Base-by-base conservation (phyloP, 2,888 invertebrate species). In the Phlogophora meticulosa region DNA sequence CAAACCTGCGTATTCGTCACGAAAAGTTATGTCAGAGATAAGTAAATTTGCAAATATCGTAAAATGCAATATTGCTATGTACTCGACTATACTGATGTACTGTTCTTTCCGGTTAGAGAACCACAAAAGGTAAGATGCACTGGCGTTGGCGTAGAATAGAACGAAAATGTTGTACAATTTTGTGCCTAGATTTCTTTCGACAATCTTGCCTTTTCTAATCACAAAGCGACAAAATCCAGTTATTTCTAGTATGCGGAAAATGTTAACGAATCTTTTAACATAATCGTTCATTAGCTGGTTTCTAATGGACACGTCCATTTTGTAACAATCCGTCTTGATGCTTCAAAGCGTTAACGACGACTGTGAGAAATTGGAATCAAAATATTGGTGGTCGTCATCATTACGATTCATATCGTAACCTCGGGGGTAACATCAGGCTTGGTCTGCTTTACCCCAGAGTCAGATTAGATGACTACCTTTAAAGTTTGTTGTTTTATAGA, bases 171-270 rank as follows among this genome's bases (percentile, higher is more conserved):
- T 88, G 55, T 87, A 87, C 1, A 87, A 15, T 11, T 82, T 51
- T 11, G 87, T 81, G n/a, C 53, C 72, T 5, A 61, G 61, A 2
- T 85, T 77, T 69, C 83, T 83, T 46, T 84, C 76, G 17, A 85
- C 81, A n/a, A 91, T 85, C 60, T 78, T 49, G 3, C 82, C 84
- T 51, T 90, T 81, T 64, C 81, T 82, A 2, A 91, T 85, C 32
- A 89, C 84, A 58, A 90, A 91, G 72, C 91, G 85, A 32, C 87
- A 81, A 43, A 85, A 89, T 28, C 91, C 92, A n/a, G 75, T 75
- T 4, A 81, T 43, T 76, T 85, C 85, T 17, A 89, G 20, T 4
- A 84, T 72, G 58, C 76, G 72, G 72, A 84, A 86, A 43, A 85
- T 63, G n/a, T 63, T 80, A 17, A 60, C 58, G 9, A 85, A 83